Percentiles rank a stretch among this genome's conserved stretches.
These are phyloP conservation scores for Megamerina dolium DNA, from an alignment of 2,888 invertebrate species.

Conservation along the genomic window DNA sequence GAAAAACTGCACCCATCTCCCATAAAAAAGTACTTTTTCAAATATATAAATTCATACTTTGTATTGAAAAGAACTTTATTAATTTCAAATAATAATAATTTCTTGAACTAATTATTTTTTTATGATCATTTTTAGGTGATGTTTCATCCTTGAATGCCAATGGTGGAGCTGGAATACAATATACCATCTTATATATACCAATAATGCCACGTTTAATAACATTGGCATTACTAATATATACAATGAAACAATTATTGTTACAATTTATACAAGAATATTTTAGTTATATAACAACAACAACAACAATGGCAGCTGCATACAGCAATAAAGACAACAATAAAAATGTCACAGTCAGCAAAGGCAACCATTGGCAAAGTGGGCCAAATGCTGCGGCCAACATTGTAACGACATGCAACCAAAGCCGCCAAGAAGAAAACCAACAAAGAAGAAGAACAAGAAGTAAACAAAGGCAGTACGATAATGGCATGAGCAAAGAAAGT, in stretches of 20 bases:
- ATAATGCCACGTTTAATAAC: slow-evolving; percentile 22
- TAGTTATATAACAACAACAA: slow-evolving; percentile 15
- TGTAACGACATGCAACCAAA: no score
- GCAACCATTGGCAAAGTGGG: no score
- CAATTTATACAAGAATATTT: slow-evolving; percentile 24
- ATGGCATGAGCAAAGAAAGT: neutral
- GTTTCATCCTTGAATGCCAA: slow-evolving; percentile 26
- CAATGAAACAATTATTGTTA: slow-evolving; percentile 19
- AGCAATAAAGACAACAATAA: slow-evolving; percentile 1
- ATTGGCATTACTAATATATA: slow-evolving; percentile 19
- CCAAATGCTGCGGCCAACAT: no score
- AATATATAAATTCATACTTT: no score
- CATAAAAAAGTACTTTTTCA: no score
- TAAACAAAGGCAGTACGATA: no score
- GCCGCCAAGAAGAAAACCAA: neutral
- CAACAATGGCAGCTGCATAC: slow-evolving; percentile 3
- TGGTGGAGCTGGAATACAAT: slow-evolving; percentile 18
- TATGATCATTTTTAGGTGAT: slow-evolving; percentile 20
- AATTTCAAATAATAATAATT: no score
- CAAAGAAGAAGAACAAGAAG: neutral
- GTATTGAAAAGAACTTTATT: no score
- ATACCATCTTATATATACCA: slow-evolving; percentile 13
- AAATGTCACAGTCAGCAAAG: neutral
- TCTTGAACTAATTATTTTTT: no score
- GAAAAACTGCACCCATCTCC: no score